These are phyloP conservation scores for Barbus barbus DNA, from an alignment of 2,113 vertebrate species.

Conservation along the genomic window DNA sequence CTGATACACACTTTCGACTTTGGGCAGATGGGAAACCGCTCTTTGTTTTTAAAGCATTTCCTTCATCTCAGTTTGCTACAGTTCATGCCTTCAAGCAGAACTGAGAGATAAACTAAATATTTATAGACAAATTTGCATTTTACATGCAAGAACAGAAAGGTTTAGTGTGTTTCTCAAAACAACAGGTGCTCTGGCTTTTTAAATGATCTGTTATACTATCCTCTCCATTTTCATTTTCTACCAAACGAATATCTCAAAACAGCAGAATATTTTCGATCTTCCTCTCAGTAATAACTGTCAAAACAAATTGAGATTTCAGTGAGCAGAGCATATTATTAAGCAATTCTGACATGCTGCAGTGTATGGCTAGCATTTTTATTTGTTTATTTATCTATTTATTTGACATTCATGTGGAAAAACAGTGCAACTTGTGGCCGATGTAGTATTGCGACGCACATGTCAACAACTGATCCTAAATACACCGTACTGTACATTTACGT, in stretches of 20 bases:
- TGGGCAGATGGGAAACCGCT: constrained; percentile 40
- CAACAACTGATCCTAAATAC: too few species aligned
- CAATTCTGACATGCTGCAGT: background rate
- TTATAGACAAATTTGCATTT: background rate
- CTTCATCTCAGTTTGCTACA: background rate
- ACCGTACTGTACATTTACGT: background rate
- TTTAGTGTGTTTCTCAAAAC: background rate
- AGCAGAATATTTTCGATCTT: background rate
- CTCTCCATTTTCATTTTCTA: background rate
- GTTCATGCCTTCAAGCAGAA: background rate
- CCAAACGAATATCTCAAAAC: background rate
- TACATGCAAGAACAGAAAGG: background rate
- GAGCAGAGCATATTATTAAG: background rate
- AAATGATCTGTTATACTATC: background rate
- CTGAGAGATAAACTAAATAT: background rate
- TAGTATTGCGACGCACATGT: background rate
- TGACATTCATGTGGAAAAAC: background rate
- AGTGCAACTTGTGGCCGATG: background rate
- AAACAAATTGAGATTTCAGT: constrained; percentile 19
- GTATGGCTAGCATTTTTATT: background rate
- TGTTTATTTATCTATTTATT: background rate
- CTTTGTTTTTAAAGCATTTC: constrained; percentile 35
- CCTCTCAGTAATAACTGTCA: background rate
- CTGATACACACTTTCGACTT: constrained; percentile 32
- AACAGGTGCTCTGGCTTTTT: background rate